Evolutionary conservation across 2,797 vertebrate genomes (phyloP), one percentile per base, ranked within the genome.

Genomic region (Calcarius lapponicus): DNA sequence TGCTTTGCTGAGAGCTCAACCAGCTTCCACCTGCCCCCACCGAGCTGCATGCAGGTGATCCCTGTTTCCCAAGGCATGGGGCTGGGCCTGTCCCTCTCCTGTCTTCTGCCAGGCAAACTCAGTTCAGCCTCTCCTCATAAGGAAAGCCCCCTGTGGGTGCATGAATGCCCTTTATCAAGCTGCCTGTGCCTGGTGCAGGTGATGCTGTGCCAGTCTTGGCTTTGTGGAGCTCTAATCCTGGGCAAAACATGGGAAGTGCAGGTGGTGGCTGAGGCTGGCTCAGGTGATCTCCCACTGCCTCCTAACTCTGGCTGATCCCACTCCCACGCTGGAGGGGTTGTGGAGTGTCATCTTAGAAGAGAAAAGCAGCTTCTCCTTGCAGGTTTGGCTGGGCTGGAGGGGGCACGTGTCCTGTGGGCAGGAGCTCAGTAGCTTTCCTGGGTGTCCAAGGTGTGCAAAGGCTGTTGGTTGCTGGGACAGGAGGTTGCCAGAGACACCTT

Each of bases 61-160:
- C 45, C 18, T 0, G 0, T 45, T 66, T 58, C 26, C 38, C 47
- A 26, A 0, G 1, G 32, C 42, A 17, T 36, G 18, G 78, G 22
- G 17, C 60, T 40, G 11, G 5, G 57, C 42, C 50, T 54, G 11
- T 50, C 50, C 36, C 36, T 18, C 32, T 61, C 50, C 65, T 38
- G 25, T 53, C n/a, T 74, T 53, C 79, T 87, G 71, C 58, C n/a
- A 20, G 29, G 18, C 31, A 62, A 78, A 70, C 31, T 10, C 25
- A 48, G 31, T 36, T 56, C 42, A 34, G 65, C 54, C 54, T 28
- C 58, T 84, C 31, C 22, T 70, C 3, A 0, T 43, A 36, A 53
- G 11, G 11, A 17, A 45, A 66, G 51, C 67, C 38, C 25, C 57
- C 56, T 6, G 8, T 5, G 4, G 70, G 4, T 48, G 28, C 21